Evolutionary conservation across 2,113 vertebrate species (phyloP).

Genomic region (Martes martes): DNA sequence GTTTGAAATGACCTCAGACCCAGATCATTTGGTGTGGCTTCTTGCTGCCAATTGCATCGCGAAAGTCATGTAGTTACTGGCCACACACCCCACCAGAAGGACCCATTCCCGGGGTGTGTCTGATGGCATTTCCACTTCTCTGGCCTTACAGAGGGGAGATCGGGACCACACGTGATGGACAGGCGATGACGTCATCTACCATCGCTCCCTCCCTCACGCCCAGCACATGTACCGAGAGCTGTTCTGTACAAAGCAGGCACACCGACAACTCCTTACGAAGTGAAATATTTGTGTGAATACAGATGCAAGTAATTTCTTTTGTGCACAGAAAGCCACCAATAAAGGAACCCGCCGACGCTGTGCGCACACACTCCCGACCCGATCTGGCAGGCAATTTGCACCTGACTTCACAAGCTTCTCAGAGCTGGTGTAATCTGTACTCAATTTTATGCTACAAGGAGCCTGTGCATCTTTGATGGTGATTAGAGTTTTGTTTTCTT

Average conservation of each 20-base stretch:
- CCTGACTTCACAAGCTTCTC: not conserved
- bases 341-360: accelerated
- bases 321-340: accelerated
- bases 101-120: accelerated
- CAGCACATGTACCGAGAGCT: accelerated
- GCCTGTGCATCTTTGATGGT: accelerated
- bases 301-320: not conserved
- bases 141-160: not conserved
- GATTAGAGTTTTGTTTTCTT: not conserved
- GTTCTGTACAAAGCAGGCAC: accelerated
- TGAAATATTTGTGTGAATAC: not conserved
- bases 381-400: not conserved
- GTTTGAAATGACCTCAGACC: not conserved
- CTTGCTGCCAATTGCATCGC: not conserved
- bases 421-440: accelerated
- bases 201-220: accelerated
- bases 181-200: accelerated
- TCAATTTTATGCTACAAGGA: not conserved
- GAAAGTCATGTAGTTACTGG: accelerated
- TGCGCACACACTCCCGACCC: not conserved
- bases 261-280: accelerated
- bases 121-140: too few relatives aligned
- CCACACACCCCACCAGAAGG: accelerated
- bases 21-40: not conserved
- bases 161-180: not conserved